Conservation (phyloP, 92 coral and sea anemone species). For the Porites rus region DNA sequence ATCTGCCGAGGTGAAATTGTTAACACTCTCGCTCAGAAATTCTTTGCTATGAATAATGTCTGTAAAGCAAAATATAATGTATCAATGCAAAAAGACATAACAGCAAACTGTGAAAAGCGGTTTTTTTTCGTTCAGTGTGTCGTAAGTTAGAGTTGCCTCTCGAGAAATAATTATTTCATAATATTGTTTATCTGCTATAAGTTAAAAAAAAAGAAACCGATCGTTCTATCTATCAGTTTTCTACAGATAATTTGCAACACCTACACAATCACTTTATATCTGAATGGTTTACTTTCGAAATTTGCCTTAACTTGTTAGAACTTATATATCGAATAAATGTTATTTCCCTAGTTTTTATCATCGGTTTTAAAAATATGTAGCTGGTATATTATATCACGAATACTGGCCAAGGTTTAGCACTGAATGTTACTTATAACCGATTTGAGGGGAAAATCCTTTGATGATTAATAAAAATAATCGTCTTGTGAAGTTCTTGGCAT, state of each 20-base stretch:
- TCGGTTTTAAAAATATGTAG: too few species aligned
- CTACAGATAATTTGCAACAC: conserved; percentile 14
- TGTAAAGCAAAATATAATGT: neutral
- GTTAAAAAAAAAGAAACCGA: neutral
- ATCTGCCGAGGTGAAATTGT: neutral
- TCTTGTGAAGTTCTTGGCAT: too few species aligned
- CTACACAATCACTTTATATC: conserved; percentile 8
- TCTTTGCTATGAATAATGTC: too few species aligned
- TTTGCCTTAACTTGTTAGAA: neutral
- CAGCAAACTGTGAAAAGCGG: neutral
- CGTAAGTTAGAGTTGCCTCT: neutral
- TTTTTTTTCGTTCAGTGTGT: neutral
- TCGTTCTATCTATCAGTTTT: neutral
- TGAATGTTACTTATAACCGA: too few species aligned
- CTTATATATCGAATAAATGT: too few species aligned
- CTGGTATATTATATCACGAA: too few species aligned
- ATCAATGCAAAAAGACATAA: neutral
- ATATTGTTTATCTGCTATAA: neutral
- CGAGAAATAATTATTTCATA: neutral
- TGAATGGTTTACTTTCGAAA: conserved; percentile 3
- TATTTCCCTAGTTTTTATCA: too few species aligned
- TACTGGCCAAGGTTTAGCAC: too few species aligned
- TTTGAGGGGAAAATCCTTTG: too few species aligned
- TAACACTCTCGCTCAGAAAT: neutral
- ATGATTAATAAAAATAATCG: too few species aligned